Base-by-base conservation (phyloP, 2,113 vertebrate species). In the Copsychus sechellarum region DNA sequence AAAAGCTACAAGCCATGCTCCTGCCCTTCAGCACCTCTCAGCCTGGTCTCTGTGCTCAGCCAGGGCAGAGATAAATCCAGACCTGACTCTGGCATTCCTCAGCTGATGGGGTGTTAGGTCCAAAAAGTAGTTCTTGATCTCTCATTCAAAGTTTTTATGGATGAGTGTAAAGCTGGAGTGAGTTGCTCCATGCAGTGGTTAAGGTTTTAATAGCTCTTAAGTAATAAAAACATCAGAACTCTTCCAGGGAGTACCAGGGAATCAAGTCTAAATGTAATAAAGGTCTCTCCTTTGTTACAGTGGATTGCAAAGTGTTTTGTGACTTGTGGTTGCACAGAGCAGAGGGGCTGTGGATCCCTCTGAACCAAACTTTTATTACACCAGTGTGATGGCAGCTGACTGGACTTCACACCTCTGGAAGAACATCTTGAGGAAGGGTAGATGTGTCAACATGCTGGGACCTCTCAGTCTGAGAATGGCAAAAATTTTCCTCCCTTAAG, bases 241-340 rank as follows among this genome's bases (percentile, higher is more conserved):
- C 80, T 95, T 92, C 92, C 90, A 94, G 91, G 45, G 95, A 92
- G 92, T 94, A 96, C 95, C 95, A 94, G 90, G 82, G 93, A 96
- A 90, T 83, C 90, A 57, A 92, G 76, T 67, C 82, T 82, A 81
- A 92, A 83, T 43, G 91, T 60, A 94, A 93, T 94, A 96, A 93
- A 95, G 76, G 80, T 91, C 91, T 96, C 83, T 80, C 65, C 88
- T 90, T 86, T 14, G 3, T 92, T 94, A 70, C 3, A 6, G 86
- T 62, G 64, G 71, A 69, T 73, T 93, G 79, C 29, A 50, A 61
- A 92, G 94, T 40, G 88, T 88, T 97, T 81, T 95, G 95, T 90
- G 96, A 92, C 76, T 93, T 95, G 88, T 71, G 95, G 95, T 78
- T 93, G 28, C 60, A 19, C 13, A n/a, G 88, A 92, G 51, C 88